These are phyloP conservation scores for Hepsetus odoe DNA, from an alignment of 2,113 vertebrate species.

Conservation along the genomic window DNA sequence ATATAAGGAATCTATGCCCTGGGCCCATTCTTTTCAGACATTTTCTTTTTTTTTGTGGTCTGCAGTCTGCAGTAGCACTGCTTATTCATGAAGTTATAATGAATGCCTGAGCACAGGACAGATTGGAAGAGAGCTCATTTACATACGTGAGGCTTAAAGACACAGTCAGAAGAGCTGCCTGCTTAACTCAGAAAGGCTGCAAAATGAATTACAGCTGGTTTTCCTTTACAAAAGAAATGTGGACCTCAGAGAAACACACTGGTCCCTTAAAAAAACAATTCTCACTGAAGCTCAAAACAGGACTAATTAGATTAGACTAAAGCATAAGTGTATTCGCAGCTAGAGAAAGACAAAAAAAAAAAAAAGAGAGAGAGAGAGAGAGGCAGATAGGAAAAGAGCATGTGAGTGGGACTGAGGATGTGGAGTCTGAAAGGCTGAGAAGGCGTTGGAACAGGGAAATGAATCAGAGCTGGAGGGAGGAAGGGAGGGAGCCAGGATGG, in stretches of 20 bases:
- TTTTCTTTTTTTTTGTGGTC: too few relatives aligned
- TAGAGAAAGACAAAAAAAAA: background rate
- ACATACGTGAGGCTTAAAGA: background rate
- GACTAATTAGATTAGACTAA: background rate
- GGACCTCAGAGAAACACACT: too few relatives aligned
- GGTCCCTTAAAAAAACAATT: background rate
- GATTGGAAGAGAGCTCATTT: background rate
- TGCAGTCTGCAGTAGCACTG: too few relatives aligned
- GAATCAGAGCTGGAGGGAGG: background rate
- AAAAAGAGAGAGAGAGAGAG: background rate
- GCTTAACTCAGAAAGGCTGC: too few relatives aligned
- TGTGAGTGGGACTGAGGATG: conserved; percentile 13
- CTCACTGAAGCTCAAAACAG: background rate
- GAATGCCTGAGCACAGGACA: background rate
- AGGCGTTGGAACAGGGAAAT: background rate
- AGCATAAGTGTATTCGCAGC: background rate
- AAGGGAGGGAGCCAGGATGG: background rate
- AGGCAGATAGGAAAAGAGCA: background rate
- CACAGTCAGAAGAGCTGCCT: too few relatives aligned
- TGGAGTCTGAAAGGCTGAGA: background rate
- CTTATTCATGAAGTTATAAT: background rate
- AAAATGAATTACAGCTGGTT: too few relatives aligned
- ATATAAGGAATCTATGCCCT: too few relatives aligned
- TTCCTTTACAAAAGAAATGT: too few relatives aligned
- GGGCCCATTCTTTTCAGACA: too few relatives aligned